These are phyloP conservation scores for Procambarus virginalis DNA, from an alignment of 1,140 invertebrate species.

Conservation along the genomic window DNA sequence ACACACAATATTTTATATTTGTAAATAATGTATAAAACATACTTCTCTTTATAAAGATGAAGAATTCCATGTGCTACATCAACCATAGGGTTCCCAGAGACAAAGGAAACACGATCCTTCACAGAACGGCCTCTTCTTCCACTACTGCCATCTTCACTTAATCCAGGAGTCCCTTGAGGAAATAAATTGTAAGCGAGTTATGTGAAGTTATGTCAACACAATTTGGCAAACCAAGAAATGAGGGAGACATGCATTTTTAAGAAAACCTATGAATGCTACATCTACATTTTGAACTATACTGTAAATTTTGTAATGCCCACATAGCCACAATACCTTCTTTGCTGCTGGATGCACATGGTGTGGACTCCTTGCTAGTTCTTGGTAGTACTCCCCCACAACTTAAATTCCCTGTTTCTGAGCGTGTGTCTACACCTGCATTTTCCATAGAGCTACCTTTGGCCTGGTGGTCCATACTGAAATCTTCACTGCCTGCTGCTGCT, in stretches of 20 bases:
- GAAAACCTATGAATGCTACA: no score
- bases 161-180: conserved; percentile 63
- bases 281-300: no score
- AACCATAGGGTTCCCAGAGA: conserved; percentile 96
- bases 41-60: conserved; percentile 97
- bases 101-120: conserved; percentile 79
- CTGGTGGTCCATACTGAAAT: neutral
- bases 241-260: no score
- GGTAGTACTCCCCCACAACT: conserved; percentile 58
- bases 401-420: conserved; percentile 3
- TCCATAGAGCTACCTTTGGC: conserved; percentile 31
- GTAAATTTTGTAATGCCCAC: no score
- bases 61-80: conserved; percentile 97
- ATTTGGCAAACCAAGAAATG: no score
- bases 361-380: conserved; percentile 68
- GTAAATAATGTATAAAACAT: conserved; percentile 70
- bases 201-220: no score
- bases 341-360: conserved; percentile 68
- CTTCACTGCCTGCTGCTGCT: neutral
- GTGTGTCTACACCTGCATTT: neutral
- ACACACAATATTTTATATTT: neutral
- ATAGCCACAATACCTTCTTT: conserved; percentile 55
- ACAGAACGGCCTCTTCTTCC: conserved; percentile 51
- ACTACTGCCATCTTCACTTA: conserved; percentile 58
- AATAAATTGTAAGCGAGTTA: neutral